Evolutionary conservation across 1,140 invertebrate species (phyloP).

Genomic region (Drosophila bipectinata): DNA sequence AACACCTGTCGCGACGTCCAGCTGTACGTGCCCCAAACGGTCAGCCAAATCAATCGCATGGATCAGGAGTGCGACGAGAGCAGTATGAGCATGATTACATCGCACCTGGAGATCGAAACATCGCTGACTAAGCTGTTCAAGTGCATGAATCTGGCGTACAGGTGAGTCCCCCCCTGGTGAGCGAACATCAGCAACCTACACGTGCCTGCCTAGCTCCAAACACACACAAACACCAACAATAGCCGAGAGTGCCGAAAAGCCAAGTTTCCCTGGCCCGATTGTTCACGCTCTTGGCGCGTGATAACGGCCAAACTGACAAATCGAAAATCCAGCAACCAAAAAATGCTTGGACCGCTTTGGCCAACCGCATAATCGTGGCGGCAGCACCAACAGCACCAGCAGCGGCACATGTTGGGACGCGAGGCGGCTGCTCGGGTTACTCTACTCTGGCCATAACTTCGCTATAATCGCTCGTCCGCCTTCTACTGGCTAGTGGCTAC

Average conservation of each 20-base stretch:
- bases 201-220: constrained; percentile 14
- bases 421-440: constrained; percentile 62
- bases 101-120: constrained; percentile 93
- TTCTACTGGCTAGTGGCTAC: constrained; percentile 13
- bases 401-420: constrained; percentile 36
- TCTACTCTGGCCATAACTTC: constrained; percentile 59
- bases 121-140: constrained; percentile 97
- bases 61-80: constrained; percentile 67
- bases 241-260: neutral
- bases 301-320: constrained; percentile 53
- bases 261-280: constrained; percentile 30
- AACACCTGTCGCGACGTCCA: constrained; percentile 79
- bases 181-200: neutral
- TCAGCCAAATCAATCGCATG: constrained; percentile 55
- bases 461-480: constrained; percentile 51
- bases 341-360: constrained; percentile 44
- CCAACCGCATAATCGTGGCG: constrained; percentile 48
- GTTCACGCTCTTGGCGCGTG: constrained; percentile 48
- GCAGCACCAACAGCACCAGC: no score
- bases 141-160: constrained; percentile 98
- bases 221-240: neutral
- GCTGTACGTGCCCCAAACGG: constrained; percentile 70
- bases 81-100: constrained; percentile 83
- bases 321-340: constrained; percentile 37
- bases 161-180: constrained; percentile 86